Percentiles rank a stretch among this genome's conserved stretches.
Evolutionary conservation across 2,888 invertebrate species (phyloP).

Genomic region (Eristalis tenax): DNA sequence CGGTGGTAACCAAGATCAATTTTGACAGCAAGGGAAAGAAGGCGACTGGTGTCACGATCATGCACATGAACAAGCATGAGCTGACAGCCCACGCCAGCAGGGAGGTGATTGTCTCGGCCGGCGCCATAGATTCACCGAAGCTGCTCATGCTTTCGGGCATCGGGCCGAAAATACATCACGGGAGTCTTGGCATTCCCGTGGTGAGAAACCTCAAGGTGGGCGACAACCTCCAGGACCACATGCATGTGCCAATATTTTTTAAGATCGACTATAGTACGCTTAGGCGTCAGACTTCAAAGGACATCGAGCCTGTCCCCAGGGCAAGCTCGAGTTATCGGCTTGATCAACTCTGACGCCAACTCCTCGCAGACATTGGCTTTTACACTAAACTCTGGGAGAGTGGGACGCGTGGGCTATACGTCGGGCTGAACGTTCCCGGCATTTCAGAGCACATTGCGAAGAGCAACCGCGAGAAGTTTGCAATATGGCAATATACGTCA

Average conservation of each 20-base stretch:
- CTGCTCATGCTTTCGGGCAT: slow-evolving; percentile 76
- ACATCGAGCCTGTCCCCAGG: too few species aligned
- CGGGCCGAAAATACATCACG: slow-evolving; percentile 73
- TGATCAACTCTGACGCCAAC: slow-evolving; percentile 81
- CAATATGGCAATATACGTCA: slow-evolving; percentile 74
- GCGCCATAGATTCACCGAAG: slow-evolving; percentile 75
- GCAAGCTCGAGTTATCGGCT: slow-evolving; percentile 82
- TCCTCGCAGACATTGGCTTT: slow-evolving; percentile 71
- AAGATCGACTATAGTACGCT: slow-evolving; percentile 78
- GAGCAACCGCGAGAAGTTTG: slow-evolving; percentile 64
- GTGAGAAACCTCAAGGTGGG: slow-evolving; percentile 83
- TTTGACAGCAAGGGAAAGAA: slow-evolving; percentile 80
- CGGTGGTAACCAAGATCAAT: slow-evolving; percentile 82
- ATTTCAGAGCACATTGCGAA: slow-evolving; percentile 69
- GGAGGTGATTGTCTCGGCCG: slow-evolving; percentile 76
- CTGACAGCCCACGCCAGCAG: slow-evolving; percentile 68
- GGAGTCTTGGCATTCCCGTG: slow-evolving; percentile 69
- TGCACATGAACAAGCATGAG: slow-evolving; percentile 47
- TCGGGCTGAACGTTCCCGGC: slow-evolving; percentile 73
- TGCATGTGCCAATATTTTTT: slow-evolving; percentile 82
- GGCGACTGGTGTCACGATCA: slow-evolving; percentile 81
- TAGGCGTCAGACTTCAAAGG: neutral
- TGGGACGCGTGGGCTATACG: slow-evolving; percentile 62
- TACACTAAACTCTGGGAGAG: slow-evolving; percentile 71
- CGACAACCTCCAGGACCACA: slow-evolving; percentile 90